Evolutionary conservation across 1,140 invertebrate species (phyloP), one percentile per base, ranked within the genome.

Genomic region (Lethocerus indicus): DNA sequence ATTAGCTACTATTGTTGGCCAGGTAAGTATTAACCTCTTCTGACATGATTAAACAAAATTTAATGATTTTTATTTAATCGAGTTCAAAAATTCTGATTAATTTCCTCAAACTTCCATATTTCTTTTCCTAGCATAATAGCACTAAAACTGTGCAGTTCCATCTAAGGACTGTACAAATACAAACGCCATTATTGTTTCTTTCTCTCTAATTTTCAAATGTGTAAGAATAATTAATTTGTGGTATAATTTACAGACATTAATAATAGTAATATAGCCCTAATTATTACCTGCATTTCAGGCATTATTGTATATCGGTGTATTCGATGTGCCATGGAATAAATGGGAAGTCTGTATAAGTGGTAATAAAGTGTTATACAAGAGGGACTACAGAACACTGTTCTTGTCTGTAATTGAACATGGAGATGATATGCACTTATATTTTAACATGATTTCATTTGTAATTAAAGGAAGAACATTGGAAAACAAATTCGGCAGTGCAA

Each of bases 391-490:
- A 18, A 64, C 76, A 13, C 66, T 83, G 14, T 44, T 82, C 9
- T 52, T 77, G 6, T 74, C 73, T 2, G 67, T 72, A 13, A 69
- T 83, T 52, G 77, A 76, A 60, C 80, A 83, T 65, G 75, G 67
- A 1, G 72, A 78, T 42, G 79, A 82, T 54, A 75, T 78, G 71
- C 80, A 83, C 64, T 65, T 83, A 0, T 83, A 81, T 58, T 82
- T 78, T 59, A 83, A 83, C 57, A 83, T 83, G 79, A 61, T 73
- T 14, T 82, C 79, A 1, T 73, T 81, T 32, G 61, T 81, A 7
- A 61, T 74, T 21, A 83, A 83, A 66, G 80, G 78, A 7, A 62
- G 62, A 2, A 55, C 66, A 24, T 58, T 76, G 1, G 80, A 83
- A 59, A 64, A 62, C 5, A 64, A 65, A 53, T 74, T 75, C 56